phyloP scores from a whole-genome alignment of 2,797 vertebrate genomes.

The Leuciscus waleckii region DNA sequence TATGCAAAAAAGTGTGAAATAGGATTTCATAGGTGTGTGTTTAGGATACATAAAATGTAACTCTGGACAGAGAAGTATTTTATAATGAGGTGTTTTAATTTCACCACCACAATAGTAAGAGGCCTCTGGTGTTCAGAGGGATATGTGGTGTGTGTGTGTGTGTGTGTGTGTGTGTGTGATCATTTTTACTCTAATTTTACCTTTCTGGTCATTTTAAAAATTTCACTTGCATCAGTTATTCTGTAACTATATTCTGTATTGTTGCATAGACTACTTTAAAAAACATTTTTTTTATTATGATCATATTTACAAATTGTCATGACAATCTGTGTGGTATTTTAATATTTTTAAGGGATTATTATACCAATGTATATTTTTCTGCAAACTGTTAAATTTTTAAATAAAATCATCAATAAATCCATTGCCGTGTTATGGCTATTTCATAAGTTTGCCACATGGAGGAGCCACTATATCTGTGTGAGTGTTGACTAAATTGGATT shows the following conservation, averaged over 20 bases:
- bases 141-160: too few relatives aligned
- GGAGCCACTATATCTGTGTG: constrained; percentile 13
- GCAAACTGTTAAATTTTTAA: not conserved
- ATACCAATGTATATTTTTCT: not conserved
- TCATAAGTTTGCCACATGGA: constrained; percentile 16
- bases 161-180: too few relatives aligned
- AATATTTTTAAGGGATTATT: not conserved
- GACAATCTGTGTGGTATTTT: not conserved
- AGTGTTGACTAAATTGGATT: not conserved
- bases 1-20: not conserved
- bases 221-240: not conserved
- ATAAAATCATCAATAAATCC: not conserved
- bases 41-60: not conserved
- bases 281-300: too few relatives aligned
- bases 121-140: too few relatives aligned
- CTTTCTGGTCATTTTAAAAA: not conserved
- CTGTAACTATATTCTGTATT: not conserved
- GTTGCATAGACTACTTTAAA: not conserved
- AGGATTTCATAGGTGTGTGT: not conserved
- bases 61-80: not conserved
- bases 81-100: not conserved
- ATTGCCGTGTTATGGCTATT: not conserved
- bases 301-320: not conserved
- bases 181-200: not conserved
- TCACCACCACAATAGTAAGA: not conserved